Evolutionary conservation across 2,113 vertebrate genomes (phyloP), one percentile per base, ranked within the genome.

Genomic region (Sylvilagus bachmani): DNA sequence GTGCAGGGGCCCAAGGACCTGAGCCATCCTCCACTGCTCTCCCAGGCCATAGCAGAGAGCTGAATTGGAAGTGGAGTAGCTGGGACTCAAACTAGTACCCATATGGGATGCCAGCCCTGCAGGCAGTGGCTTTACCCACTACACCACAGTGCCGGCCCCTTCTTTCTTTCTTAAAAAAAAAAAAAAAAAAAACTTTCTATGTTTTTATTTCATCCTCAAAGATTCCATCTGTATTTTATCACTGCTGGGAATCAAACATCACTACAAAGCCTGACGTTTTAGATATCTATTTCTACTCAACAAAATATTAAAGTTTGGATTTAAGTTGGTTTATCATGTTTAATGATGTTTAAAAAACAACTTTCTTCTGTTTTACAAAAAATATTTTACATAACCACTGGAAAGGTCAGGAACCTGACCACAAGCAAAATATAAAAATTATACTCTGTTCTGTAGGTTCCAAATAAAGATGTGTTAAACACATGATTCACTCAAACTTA

Each of bases 171-270:
- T 44, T 44, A 58, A 58, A 58, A 58, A 14, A 58, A 14, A 58
- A 58, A 58, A 14, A 58, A 14, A 58, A 19, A 3, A 58, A 4
- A 58, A 53, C 53, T 95, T 81, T 14, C 31, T 86, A 29, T 91
- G 62, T 70, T 93, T 87, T 87, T 69, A 83, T 83, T 91, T 85
- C 85, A 75, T 67, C 38, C 38, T 70, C 67, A 81, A 86, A 93
- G 22, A 44, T 29, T 89, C 36, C 11, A 61, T 90, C 53, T 92
- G 13, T 62, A 16, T 80, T 36, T 85, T 8, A 74, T 89, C 1
- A 64, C 69, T 89, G 69, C 21, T 94, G 38, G 73, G 84, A 74
- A 83, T 25, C n/a, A 85, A 70, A 64, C 78, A 83, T 71, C 55
- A 89, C 33, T 71, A 64, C 73, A 91, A 55, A 36, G 38, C 12